A percentile compares a stretch with the other conserved stretches of the same genome.
Conservation (phyloP, 2,888 invertebrate species). For the Caenorhabditis wallacei region DNA sequence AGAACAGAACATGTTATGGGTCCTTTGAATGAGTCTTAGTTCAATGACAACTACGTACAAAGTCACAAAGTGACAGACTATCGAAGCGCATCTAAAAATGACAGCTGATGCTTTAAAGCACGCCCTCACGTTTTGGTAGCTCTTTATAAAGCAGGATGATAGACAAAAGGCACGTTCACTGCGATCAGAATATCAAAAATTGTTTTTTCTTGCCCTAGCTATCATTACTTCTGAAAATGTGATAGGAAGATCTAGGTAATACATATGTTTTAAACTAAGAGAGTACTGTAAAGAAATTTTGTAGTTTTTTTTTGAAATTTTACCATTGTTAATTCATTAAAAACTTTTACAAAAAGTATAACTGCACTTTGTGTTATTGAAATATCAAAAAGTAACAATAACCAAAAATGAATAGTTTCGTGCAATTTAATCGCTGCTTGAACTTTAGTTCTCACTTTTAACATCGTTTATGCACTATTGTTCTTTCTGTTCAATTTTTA, state of each 20-base stretch:
- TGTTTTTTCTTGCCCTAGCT: not conserved
- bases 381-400: not conserved
- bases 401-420: not conserved
- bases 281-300: too few species aligned
- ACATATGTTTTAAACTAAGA: not conserved
- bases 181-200: conserved; percentile 17
- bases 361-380: not conserved
- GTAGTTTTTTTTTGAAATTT: too few species aligned
- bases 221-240: not conserved
- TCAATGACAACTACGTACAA: not conserved
- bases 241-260: not conserved
- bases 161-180: conserved; percentile 10
- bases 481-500: not conserved
- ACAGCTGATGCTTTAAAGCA: conserved; percentile 4
- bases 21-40: not conserved
- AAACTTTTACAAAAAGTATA: not conserved
- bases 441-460: not conserved
- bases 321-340: not conserved
- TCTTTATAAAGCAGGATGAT: conserved; percentile 11
- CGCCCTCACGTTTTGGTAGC: not conserved
- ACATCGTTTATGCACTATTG: not conserved
- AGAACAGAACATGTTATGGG: not conserved
- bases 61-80: conserved; percentile 17
- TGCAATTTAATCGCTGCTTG: not conserved
- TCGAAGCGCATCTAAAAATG: conserved; percentile 25